Conservation (phyloP, 2,797 vertebrate genomes). For the Hyperoplus lanceolatus region DNA sequence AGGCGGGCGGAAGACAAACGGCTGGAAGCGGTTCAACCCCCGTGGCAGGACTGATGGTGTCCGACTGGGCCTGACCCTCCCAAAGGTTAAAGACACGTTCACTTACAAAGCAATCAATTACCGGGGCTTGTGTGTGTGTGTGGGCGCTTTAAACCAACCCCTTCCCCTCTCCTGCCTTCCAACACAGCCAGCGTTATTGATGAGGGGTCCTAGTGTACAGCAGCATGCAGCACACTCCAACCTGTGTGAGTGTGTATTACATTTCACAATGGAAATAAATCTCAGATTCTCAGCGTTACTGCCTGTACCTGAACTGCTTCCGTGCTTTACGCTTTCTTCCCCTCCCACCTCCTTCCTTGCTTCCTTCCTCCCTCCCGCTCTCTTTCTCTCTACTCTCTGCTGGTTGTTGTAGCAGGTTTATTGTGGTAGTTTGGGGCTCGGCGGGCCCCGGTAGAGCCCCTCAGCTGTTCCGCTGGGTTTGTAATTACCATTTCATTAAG, state of each 20-base stretch:
- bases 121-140: slow-evolving; percentile 67
- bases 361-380: slow-evolving; percentile 36
- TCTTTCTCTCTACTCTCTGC: slow-evolving; percentile 73
- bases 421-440: slow-evolving; percentile 78
- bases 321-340: slow-evolving; percentile 54
- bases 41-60: slow-evolving; percentile 85
- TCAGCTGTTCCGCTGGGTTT: slow-evolving; percentile 87
- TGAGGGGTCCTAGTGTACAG: slow-evolving; percentile 67
- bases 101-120: slow-evolving; percentile 89
- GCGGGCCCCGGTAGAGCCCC: slow-evolving; percentile 81
- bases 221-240: slow-evolving; percentile 72
- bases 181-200: slow-evolving; percentile 82
- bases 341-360: slow-evolving; percentile 8
- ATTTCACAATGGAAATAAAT: slow-evolving; percentile 81
- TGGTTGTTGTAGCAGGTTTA: slow-evolving; percentile 85
- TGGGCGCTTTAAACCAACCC: slow-evolving; percentile 82
- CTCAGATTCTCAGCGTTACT: slow-evolving; percentile 71
- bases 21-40: slow-evolving; percentile 84
- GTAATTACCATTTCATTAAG: slow-evolving; percentile 89
- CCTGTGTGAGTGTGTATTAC: slow-evolving; percentile 71
- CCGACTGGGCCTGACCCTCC: slow-evolving; percentile 86
- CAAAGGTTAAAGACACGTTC: slow-evolving; percentile 90
- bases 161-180: slow-evolving; percentile 67
- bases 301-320: slow-evolving; percentile 58
- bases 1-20: slow-evolving; percentile 81